Conservation (phyloP, 64 coral and sea anemone genomes). For the Cladopsammia gracilis region DNA sequence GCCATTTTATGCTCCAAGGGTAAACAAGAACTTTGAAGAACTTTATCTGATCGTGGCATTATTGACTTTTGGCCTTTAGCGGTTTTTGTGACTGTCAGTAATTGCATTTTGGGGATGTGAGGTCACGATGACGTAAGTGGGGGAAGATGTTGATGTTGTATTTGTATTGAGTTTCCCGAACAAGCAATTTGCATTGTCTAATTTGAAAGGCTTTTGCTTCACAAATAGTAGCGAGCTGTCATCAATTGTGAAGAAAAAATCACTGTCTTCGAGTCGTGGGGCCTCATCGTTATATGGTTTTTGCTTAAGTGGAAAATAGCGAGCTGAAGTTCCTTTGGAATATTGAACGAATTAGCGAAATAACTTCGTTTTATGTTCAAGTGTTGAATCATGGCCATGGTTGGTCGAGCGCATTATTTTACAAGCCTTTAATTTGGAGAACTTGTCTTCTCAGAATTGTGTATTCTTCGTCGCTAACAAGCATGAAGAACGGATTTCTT, state of each 20-base stretch:
- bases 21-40: too few relatives aligned
- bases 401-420: neutral
- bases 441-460: neutral
- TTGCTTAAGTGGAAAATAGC: neutral
- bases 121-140: slow-evolving; percentile 25
- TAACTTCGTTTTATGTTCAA: neutral
- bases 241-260: neutral
- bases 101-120: slow-evolving; percentile 17
- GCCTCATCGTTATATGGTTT: neutral
- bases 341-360: neutral
- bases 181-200: neutral
- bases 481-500: neutral
- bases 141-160: neutral
- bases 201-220: neutral
- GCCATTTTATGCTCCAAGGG: too few relatives aligned
- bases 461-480: neutral
- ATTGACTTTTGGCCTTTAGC: neutral
- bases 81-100: neutral
- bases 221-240: neutral
- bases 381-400: neutral
- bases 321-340: neutral
- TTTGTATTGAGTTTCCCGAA: neutral
- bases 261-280: neutral
- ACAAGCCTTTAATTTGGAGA: neutral
- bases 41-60: too few relatives aligned